Evolutionary conservation across 2,888 invertebrate species (phyloP).

Genomic region (Ischnus inquisitorius): DNA sequence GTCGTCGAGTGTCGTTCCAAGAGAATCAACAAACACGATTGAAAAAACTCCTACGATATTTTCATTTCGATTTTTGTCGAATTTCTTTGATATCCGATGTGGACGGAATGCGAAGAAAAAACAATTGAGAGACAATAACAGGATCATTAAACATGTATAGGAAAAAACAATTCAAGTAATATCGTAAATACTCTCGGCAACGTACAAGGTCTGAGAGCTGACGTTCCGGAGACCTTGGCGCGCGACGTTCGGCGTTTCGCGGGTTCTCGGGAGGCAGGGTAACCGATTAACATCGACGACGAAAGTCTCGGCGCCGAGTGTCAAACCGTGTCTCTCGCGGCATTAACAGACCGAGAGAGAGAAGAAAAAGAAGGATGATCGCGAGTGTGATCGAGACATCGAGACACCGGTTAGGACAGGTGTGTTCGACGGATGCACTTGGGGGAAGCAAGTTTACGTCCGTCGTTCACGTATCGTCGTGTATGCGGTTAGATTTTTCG

Average conservation of each 20-base stretch:
- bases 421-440: conserved; percentile 39
- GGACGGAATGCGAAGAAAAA: not conserved
- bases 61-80: not conserved
- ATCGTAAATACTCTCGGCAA: conserved; percentile 56
- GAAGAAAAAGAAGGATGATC: not conserved
- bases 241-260: conserved; percentile 64
- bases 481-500: not conserved
- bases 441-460: conserved; percentile 41
- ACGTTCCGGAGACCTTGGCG: conserved; percentile 65
- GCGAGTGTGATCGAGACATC: conserved; percentile 8
- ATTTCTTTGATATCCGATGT: not conserved
- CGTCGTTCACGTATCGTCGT: conserved; percentile 24
- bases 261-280: conserved; percentile 37
- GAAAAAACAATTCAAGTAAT: conserved; percentile 32
- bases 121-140: conserved; percentile 23
- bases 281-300: conserved; percentile 30
- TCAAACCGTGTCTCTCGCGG: conserved; percentile 30
- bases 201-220: conserved; percentile 62
- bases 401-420: conserved; percentile 49
- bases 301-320: conserved; percentile 30
- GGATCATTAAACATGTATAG: conserved; percentile 24
- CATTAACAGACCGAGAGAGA: conserved; percentile 34
- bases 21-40: not conserved
- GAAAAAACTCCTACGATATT: not conserved
- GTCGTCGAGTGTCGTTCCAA: not conserved